A percentile compares a stretch with the other conserved stretches of the same genome.
Evolutionary conservation across 2,113 vertebrate species (phyloP).

Genomic region (Chloebia gouldiae): DNA sequence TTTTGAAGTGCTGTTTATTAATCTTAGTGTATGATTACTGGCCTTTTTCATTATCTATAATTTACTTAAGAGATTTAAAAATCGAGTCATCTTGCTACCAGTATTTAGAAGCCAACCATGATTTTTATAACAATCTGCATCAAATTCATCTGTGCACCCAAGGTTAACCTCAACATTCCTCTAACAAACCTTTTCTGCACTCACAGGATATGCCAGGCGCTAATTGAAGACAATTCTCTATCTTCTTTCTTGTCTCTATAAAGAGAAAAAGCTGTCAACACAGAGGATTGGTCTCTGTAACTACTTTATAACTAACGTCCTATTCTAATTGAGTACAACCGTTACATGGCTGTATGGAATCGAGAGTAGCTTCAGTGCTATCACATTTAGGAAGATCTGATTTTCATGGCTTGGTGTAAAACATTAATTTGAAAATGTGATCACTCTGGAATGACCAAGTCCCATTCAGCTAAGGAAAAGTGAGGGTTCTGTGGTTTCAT

Average conservation of each 20-base stretch:
- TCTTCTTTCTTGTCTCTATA: slow-evolving; percentile 79
- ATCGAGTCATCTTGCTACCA: slow-evolving; percentile 83
- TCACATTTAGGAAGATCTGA: slow-evolving; percentile 58
- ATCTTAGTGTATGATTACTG: slow-evolving; percentile 85
- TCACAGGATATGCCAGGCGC: slow-evolving; percentile 76
- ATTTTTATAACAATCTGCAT: slow-evolving; percentile 79
- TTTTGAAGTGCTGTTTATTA: slow-evolving; percentile 84
- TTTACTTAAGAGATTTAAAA: slow-evolving; percentile 83
- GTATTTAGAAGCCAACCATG: slow-evolving; percentile 85
- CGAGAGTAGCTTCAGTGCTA: slow-evolving; percentile 54
- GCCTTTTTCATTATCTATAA: slow-evolving; percentile 85
- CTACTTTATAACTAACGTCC: slow-evolving; percentile 79
- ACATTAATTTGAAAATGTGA: slow-evolving; percentile 60
- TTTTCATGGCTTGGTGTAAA: slow-evolving; percentile 61
- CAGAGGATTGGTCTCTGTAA: slow-evolving; percentile 79
- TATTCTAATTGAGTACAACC: slow-evolving; percentile 71
- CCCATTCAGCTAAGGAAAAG: slow-evolving; percentile 71
- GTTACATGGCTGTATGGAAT: slow-evolving; percentile 67
- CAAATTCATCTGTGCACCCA: slow-evolving; percentile 74
- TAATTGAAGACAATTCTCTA: slow-evolving; percentile 79
- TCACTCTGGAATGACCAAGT: slow-evolving; percentile 69
- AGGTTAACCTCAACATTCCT: slow-evolving; percentile 77
- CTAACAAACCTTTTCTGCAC: slow-evolving; percentile 76
- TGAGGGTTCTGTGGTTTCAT: slow-evolving; percentile 79
- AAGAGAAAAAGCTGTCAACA: slow-evolving; percentile 74